Conservation (phyloP, 2,888 invertebrate genomes). For the Dryobotodes eremita region DNA sequence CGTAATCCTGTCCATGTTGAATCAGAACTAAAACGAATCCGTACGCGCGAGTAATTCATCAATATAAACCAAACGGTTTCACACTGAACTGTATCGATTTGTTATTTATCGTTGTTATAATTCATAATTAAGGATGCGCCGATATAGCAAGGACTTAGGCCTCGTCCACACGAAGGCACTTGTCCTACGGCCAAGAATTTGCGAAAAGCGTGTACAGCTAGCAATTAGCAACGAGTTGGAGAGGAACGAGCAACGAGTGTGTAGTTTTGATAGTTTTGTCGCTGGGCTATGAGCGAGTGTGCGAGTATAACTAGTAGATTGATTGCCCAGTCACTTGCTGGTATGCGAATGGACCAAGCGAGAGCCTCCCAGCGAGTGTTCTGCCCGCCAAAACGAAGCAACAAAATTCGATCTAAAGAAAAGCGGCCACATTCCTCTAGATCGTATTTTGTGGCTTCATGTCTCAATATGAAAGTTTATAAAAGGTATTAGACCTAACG, state of each 20-base stretch:
- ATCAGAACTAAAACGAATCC: constrained; percentile 10
- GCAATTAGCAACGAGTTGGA: background rate
- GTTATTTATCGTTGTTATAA: background rate
- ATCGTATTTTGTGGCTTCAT: too few relatives aligned
- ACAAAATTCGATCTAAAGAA: too few relatives aligned
- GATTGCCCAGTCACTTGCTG: background rate
- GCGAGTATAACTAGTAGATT: background rate
- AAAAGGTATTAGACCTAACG: too few relatives aligned
- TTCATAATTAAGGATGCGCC: background rate
- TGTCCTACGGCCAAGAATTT: background rate
- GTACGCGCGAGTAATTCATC: background rate
- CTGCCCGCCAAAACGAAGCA: background rate
- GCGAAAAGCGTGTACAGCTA: background rate
- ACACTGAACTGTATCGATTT: background rate
- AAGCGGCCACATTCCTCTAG: too few relatives aligned
- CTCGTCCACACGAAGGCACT: background rate
- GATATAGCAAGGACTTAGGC: background rate
- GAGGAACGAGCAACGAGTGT: background rate
- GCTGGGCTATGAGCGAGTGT: background rate
- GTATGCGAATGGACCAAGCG: background rate
- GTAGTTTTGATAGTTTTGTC: background rate
- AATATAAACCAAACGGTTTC: constrained; percentile 16
- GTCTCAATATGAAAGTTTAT: too few relatives aligned
- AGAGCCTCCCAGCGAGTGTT: background rate
- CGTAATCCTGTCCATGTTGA: constrained; percentile 62